Base-by-base conservation (phyloP, 2,888 invertebrate genomes). In the Pristionchus exspectatus region DNA sequence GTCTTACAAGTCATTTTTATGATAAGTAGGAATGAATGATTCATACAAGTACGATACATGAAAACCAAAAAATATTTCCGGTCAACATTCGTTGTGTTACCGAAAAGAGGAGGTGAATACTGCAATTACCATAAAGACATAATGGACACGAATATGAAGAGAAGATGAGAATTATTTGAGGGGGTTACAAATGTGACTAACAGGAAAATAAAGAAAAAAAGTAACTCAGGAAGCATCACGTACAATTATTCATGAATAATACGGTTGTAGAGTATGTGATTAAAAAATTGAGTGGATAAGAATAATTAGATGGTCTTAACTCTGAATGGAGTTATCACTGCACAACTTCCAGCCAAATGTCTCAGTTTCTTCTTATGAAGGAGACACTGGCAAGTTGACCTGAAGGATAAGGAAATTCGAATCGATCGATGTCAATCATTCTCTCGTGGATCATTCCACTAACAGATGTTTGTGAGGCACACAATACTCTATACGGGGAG, bases 331-430 rank as follows among this genome's bases (percentile, higher is more conserved):
- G 50, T 83, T 0, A 83, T 83, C 4, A 56, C 27, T 38, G 87
- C 87, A 54, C 87, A 87, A 66, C 50, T 87, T 24, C 77, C 74
- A 21, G 63, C 56, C 56, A 88, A 59, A 24, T 59, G 56, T 18
- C 30, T 33, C 77, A 88, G 88, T 33, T 44, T 33, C 81, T 88
- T 88, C 88, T 88, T 88, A 59, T 88, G 88, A 7, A 88, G 81
- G 16, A 88, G 81, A 63, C 88, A 88, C 14, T 44, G 74, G 27
- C 88, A 88, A 9, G 88, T 81, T 18, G 88, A 88, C 56, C 88
- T 87, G 72, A 7, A 66, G 18, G 1, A 24, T 4, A 24, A 1
- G 18, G 12, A 9, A 21, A 59, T 21, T 7, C n/a, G n/a, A n/a
- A n/a, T n/a, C n/a, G 59, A 59, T 21, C 7, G 21, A 21, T 10